Evolutionary conservation across 2,113 vertebrate species (phyloP), one percentile per base, ranked within the genome.

Genomic region (Vidua chalybeata): DNA sequence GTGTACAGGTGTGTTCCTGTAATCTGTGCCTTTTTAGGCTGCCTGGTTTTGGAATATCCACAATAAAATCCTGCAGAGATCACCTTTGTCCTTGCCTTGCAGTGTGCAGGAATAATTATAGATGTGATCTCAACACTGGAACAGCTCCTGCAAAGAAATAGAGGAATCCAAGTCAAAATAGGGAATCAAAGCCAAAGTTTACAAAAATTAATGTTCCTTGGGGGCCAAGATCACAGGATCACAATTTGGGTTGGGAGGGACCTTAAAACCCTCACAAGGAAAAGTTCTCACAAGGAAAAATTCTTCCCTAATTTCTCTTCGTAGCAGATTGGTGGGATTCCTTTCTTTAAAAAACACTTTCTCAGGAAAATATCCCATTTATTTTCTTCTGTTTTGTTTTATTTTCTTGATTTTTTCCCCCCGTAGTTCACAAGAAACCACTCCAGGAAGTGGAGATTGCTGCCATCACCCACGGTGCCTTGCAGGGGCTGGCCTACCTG

Each of bases 391-490:
- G n/a, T 1, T 72, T 64, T 18, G 5, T 21, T 22, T 61, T 18
- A 21, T 46, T 59, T 22, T 22, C 21, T 45, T 0, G 6, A 0
- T 61, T 71, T 4, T 75, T 90, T 59, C 24, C 8, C 3, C 3
- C 10, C 0, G 2, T 49, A 99, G 99, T 99, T 98, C 99, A 99
- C 96, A 99, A 99, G 97, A 99, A 99, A 90, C 99, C 99, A 67
- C 99, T 99, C 94, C 99, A 99, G 98, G 99, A 99, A 98, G 98
- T 99, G 94, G 99, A 99, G 98, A 99, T 99, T 58, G 99, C 99
- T 98, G 99, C 99, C 99, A 99, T 99, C 98, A 99, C 99, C 97
- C 99, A 99, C 2, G 99, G 99, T 98, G 99, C 99, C 98, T 99
- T 99, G 98, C 98, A 99, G 94, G 99, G 99, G 97, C 98, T 99